Evolutionary conservation across 23 tunicate species (phyloP), one percentile per base, ranked within the genome.

Genomic region (Styela clava): DNA sequence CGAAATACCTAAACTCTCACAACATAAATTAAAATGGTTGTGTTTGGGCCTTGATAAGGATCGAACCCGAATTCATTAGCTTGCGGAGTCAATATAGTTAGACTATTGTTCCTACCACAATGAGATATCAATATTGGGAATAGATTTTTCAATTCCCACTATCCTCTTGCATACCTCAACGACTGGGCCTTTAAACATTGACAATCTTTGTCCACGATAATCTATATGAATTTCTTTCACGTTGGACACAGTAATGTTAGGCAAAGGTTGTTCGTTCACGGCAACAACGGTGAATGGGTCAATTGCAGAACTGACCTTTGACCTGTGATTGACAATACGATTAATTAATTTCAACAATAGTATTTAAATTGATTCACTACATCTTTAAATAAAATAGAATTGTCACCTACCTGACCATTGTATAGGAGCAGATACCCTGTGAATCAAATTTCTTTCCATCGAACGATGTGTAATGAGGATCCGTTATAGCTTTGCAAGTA

Each of bases 391-490:
- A n/a, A n/a, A n/a, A n/a, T n/a, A n/a, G n/a, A n/a, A n/a, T n/a
- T n/a, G n/a, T n/a, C n/a, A n/a, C 29, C 37, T 68, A 87, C 92
- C 92, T 87, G 83, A 83, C 86, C 92, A 87, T 87, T 56, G 86
- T 82, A 70, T 87, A 87, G 0, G 92, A 83, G 56, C 92, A 87
- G 69, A 83, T 67, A 25, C 92, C 92, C 81, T 84, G 86, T 16
- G 86, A 87, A 76, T 87, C 92, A 35, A 73, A 87, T 0, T 67
- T 76, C 20, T 63, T 74, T 1, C 86, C 86, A 52, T 87, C 92
- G 70, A 87, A 87, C 24, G 92, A 82, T 74, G 86, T 87, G 78
- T 87, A 87, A 87, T 87, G 91, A 29, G 91, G 91, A 73, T 86
- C 91, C 26, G 91, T 86, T 3, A 86, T 84, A n/a, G 91, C 91